Base-by-base conservation (phyloP, 2,888 invertebrate genomes). In the Megastigmus dorsalis region DNA sequence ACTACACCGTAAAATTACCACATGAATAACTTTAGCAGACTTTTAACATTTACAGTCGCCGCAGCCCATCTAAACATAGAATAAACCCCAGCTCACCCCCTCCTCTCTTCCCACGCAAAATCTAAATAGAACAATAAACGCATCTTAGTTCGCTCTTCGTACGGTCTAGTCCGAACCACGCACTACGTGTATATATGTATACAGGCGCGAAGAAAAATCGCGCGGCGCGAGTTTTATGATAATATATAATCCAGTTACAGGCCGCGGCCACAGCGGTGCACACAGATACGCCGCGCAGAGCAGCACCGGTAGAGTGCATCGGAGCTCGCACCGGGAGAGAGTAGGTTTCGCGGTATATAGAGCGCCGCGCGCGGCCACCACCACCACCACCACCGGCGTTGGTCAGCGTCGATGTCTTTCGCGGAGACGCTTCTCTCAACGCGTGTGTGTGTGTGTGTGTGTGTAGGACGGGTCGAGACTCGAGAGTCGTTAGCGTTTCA, bases 191-290 rank as follows among this genome's bases (percentile, higher is more conserved):
- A n/a, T n/a, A n/a, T n/a, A n/a, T n/a, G n/a, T n/a, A n/a, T n/a
- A n/a, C n/a, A n/a, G 50, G 65, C 38, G 41, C 20, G 43, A 33
- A 55, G 36, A 52, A n/a, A n/a, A n/a, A n/a, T n/a, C n/a, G 68
- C 23, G 18, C 30, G 52, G 33, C 38, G 55, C 28, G 76, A 76
- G 70, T 77, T 79, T 80, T n/a, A 79, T 80, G 80, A 79, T 79
- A 79, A 79, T 79, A 79, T 79, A 74, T 79, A 80, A 80, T 80
- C 80, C 79, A 76, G 74, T 80, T 80, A 70, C 10, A 43, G 45
- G 41, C 60, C 3, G 20, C 23, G 4, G 18, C 52, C 28, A 6
- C 28, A n/a, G 30, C 38, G 9, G 30, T 30, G 41, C 3, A 13
- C 7, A n/a, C 7, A 41, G 13, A 6, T 15, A 15, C 30, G 30